Conservation (phyloP, 1,140 invertebrate species). For the Scaptomyza hsui region DNA sequence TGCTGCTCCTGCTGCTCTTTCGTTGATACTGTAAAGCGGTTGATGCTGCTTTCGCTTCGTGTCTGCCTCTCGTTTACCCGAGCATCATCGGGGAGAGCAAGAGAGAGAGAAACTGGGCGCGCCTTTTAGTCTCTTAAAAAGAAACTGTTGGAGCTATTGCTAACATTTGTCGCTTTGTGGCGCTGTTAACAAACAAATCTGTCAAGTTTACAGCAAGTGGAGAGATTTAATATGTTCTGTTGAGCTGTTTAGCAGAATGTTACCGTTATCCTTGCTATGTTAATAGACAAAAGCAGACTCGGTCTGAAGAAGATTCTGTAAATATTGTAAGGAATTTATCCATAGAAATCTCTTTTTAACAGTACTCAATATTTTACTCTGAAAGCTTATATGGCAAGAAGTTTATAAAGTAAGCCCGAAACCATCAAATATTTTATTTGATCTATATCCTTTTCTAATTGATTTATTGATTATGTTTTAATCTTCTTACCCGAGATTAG, state of each 20-base stretch:
- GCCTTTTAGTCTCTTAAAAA: conserved; percentile 31
- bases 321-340: too few species aligned
- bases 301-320: too few species aligned
- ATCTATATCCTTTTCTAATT: too few species aligned
- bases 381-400: too few species aligned
- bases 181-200: conserved; percentile 31
- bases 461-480: too few species aligned
- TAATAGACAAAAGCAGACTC: too few species aligned
- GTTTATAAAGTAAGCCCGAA: too few species aligned
- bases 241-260: neutral
- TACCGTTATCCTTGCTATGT: neutral
- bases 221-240: conserved; percentile 40
- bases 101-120: conserved; percentile 49
- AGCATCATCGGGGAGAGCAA: conserved; percentile 8
- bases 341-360: too few species aligned
- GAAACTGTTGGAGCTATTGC: conserved; percentile 1
- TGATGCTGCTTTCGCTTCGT: conserved; percentile 21
- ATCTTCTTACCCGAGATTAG: too few species aligned
- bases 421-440: too few species aligned
- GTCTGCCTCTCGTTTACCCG: conserved; percentile 6
- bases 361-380: too few species aligned
- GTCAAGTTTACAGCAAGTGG: conserved; percentile 44
- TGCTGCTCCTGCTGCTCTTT: conserved; percentile 54
- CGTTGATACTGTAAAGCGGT: conserved; percentile 21
- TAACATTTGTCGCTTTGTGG: conserved; percentile 61